Conservation (phyloP, 2,888 invertebrate genomes). For the Atethmia centrago region DNA sequence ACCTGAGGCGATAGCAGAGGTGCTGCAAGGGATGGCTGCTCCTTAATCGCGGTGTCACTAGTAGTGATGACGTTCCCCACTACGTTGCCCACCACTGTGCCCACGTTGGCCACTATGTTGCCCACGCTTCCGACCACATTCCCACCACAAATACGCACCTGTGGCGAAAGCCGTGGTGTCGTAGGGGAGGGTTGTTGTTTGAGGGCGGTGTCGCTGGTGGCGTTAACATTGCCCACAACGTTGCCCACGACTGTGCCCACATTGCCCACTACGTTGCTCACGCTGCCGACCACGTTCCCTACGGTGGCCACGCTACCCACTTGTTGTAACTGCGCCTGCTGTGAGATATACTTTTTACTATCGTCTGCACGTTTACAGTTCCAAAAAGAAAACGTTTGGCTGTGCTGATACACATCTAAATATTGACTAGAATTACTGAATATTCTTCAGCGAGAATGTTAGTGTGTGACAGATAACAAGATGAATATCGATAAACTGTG, state of each 20-base stretch:
- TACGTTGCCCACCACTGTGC: constrained; percentile 69
- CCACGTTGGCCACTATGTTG: constrained; percentile 70
- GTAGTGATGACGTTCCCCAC: constrained; percentile 68
- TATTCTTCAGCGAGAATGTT: neutral
- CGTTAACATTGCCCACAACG: constrained; percentile 67
- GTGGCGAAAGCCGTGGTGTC: constrained; percentile 84
- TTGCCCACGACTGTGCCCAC: constrained; percentile 70
- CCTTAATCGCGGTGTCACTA: constrained; percentile 83
- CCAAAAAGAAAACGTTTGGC: neutral
- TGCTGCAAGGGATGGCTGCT: constrained; percentile 85
- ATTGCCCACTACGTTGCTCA: constrained; percentile 70
- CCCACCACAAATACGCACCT: constrained; percentile 73
- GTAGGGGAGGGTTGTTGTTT: constrained; percentile 87
- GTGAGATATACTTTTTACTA: constrained; percentile 41
- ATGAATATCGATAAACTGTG: neutral
- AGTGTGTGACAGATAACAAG: neutral
- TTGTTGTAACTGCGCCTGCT: constrained; percentile 93
- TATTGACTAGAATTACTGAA: neutral
- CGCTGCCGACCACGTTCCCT: constrained; percentile 68
- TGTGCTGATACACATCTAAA: neutral
- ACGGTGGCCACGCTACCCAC: constrained; percentile 77
- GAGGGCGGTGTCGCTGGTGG: constrained; percentile 78
- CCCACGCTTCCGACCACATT: constrained; percentile 58
- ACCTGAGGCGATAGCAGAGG: constrained; percentile 87
- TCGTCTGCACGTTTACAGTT: neutral